These are phyloP conservation scores for Meleagris gallopavo DNA, from an alignment of 2,113 vertebrate genomes.

Conservation along the genomic window DNA sequence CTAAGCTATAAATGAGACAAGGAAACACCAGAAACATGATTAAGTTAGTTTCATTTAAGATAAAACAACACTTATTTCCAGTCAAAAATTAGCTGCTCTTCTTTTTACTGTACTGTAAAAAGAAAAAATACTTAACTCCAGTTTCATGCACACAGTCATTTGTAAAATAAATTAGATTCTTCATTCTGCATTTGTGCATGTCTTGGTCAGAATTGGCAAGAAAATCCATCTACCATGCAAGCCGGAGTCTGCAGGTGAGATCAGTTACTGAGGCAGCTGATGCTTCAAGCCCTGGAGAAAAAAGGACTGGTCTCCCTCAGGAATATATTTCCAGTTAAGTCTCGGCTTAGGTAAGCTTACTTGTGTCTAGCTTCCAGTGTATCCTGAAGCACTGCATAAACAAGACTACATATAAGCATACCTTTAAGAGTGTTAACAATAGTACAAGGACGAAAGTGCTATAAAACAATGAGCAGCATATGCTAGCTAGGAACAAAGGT, in stretches of 20 bases:
- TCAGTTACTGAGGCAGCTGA: fast-evolving
- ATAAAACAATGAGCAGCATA: not conserved
- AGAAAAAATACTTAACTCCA: not conserved
- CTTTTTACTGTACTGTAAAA: not conserved
- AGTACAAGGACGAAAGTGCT: not conserved
- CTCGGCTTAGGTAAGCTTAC: not conserved
- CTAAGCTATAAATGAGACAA: not conserved
- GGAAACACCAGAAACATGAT: not conserved
- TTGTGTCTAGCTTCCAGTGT: not conserved
- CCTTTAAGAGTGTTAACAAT: not conserved
- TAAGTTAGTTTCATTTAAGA: not conserved
- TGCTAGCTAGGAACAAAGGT: not conserved
- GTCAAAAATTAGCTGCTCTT: not conserved
- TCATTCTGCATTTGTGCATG: not conserved
- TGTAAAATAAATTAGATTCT: not conserved
- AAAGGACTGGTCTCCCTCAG: not conserved
- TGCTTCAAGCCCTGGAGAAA: not conserved
- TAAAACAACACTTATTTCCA: not conserved
- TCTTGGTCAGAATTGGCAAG: not conserved
- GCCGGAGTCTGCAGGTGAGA: fast-evolving
- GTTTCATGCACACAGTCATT: not conserved
- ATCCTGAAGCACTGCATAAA: not conserved
- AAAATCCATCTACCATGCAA: not conserved
- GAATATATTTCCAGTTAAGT: not conserved
- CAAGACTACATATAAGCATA: not conserved